Percentiles rank a stretch among this genome's conserved stretches.
Evolutionary conservation across 1,140 invertebrate species (phyloP).

Genomic region (Meloidogyne floridensis): DNA sequence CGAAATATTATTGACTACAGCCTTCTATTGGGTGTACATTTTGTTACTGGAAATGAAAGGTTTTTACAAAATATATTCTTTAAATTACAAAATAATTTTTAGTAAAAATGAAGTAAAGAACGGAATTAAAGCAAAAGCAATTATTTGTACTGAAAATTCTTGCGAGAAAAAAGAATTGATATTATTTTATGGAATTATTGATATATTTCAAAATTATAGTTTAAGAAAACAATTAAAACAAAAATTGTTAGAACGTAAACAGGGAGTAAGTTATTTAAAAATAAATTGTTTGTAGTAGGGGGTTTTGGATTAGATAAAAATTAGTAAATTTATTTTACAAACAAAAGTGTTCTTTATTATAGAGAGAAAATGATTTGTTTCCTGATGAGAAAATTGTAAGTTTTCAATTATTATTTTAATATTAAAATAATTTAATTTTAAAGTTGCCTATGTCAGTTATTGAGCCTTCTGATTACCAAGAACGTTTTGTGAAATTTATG

Average conservation of each 20-base stretch:
- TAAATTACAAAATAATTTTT: not conserved
- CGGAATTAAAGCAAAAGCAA: no score
- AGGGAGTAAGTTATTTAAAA: not conserved
- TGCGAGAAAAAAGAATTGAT: not conserved
- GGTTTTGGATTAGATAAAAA: no score
- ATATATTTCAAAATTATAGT: constrained; percentile 3
- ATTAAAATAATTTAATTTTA: not conserved
- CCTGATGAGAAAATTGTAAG: not conserved
- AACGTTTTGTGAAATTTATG: not conserved
- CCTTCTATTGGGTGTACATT: not conserved
- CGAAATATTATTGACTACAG: constrained; percentile 1
- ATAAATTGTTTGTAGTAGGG: not conserved
- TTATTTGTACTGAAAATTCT: no score
- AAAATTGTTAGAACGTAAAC: not conserved
- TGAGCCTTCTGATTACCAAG: not conserved
- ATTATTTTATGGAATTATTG: constrained; percentile 5
- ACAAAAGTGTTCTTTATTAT: not conserved
- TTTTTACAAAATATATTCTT: not conserved
- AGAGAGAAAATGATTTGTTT: not conserved
- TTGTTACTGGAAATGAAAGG: not conserved
- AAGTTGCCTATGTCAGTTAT: not conserved
- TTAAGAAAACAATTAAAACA: not conserved
- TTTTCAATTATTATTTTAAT: not conserved
- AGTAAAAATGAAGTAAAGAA: no score
- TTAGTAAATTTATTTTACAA: no score